Conservation (phyloP, 2,113 vertebrate species). For the Scatophagus argus region DNA sequence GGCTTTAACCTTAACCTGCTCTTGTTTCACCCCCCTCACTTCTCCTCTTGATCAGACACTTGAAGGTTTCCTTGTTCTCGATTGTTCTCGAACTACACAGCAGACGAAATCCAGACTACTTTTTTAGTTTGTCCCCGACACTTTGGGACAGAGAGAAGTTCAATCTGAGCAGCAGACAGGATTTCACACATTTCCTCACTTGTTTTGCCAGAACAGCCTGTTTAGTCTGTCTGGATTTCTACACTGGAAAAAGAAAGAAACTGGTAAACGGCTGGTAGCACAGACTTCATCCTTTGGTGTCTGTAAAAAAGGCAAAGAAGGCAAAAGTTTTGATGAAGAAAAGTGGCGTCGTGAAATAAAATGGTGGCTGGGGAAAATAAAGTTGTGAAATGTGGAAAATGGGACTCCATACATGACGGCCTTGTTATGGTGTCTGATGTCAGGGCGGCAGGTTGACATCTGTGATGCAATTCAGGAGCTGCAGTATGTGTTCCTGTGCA, state of each 20-base stretch:
- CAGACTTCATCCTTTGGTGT: neutral
- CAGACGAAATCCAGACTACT: constrained; percentile 67
- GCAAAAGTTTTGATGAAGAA: too few species aligned
- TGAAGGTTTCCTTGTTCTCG: constrained; percentile 21
- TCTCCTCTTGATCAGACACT: constrained; percentile 7
- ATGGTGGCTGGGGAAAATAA: neutral
- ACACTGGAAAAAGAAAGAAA: constrained; percentile 19
- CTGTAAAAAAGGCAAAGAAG: too few species aligned
- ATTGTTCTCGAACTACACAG: constrained; percentile 19
- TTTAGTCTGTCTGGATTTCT: constrained; percentile 41
- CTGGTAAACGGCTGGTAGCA: neutral
- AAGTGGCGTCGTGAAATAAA: too few species aligned
- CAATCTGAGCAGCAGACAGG: neutral
- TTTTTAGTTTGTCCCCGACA: constrained; percentile 35
- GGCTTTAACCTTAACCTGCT: neutral
- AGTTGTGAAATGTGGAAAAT: neutral
- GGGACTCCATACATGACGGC: too few species aligned
- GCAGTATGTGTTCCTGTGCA: constrained; percentile 37
- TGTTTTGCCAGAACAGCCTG: constrained; percentile 53
- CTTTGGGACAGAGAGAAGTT: constrained; percentile 20
- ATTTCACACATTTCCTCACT: constrained; percentile 32
- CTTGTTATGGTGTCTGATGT: too few species aligned
- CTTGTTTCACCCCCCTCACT: constrained; percentile 1
- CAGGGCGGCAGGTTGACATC: constrained; percentile 4
- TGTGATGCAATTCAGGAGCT: neutral